Evolutionary conservation across 1,140 invertebrate genomes (phyloP).

Genomic region (Atta texana): DNA sequence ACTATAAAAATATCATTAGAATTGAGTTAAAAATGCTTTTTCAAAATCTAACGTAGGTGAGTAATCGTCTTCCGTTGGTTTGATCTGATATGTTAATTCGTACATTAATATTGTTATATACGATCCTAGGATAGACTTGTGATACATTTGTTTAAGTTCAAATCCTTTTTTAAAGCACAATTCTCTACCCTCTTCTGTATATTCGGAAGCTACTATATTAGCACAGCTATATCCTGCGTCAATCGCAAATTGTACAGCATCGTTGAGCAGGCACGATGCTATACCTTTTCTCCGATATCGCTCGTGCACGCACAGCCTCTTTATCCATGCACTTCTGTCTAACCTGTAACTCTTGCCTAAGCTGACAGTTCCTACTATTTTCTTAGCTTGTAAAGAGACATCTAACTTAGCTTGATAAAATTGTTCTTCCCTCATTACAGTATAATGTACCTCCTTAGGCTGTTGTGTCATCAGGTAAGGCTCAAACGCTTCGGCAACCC

Average conservation of each 20-base stretch:
- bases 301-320: constrained; percentile 85
- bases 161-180: constrained; percentile 87
- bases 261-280: constrained; percentile 83
- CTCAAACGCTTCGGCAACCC: constrained; percentile 86
- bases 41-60: background rate
- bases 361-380: constrained; percentile 85
- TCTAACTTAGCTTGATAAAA: constrained; percentile 79
- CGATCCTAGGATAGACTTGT: constrained; percentile 84
- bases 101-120: constrained; percentile 85
- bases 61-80: constrained; percentile 78
- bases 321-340: constrained; percentile 86
- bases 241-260: constrained; percentile 85
- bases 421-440: constrained; percentile 81
- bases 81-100: constrained; percentile 83
- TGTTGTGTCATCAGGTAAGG: constrained; percentile 75
- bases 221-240: constrained; percentile 85
- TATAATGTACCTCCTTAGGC: constrained; percentile 80
- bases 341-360: constrained; percentile 83
- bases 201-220: constrained; percentile 86
- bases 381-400: constrained; percentile 77
- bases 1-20: background rate
- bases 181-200: constrained; percentile 85
- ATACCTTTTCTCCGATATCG: constrained; percentile 85
- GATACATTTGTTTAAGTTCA: constrained; percentile 86
- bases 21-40: background rate